Base-by-base conservation (phyloP, 1,140 invertebrate genomes). In the Micrasema longulum region DNA sequence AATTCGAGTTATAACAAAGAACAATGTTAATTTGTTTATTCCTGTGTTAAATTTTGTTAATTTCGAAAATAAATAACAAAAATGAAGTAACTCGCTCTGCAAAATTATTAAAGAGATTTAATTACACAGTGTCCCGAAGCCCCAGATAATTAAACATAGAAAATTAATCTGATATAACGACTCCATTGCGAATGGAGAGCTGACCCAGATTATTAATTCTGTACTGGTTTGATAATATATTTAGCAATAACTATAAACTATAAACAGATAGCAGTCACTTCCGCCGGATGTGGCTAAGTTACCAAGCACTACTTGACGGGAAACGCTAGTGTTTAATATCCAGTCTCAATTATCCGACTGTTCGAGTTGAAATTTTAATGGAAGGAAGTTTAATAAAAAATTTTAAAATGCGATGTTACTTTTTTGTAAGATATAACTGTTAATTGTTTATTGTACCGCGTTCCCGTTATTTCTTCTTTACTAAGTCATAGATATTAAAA, bases 101-200 rank as follows among this genome's bases (percentile, higher is more conserved):
- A 23, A 52, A 7, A 23, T 55, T 36, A 55, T 14, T 36, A 31
- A 55, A 36, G 10, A 14, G 26, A 14, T 14, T 11, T 12, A 35
- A 2, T 5, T 16, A 23, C 18, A n/a, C 26, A 45, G n/a, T 45
- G 11, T 55, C 26, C 9, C 1, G 3, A 0, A 11, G 18, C 26
- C 26, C 26, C n/a, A 18, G 35, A 55, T 55, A 55, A 55, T 55
- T 55, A 55, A 55, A 55, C 52, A 14, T 36, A 11, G 52, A 55
- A 55, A 55, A 55, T 55, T 55, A 55, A 55, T 55, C 52, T n/a
- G 35, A 55, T 55, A n/a, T 36, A 55, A 55, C 26, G 26, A 55
- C 52, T 55, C 52, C 26, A 36, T 31, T 35, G 52, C n/a, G 52
- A 55, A 4, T 12, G 12, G 52, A 18, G 20, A 35, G 52, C 12